Base-by-base conservation (phyloP, 2,113 vertebrate species). In the Dasypus novemcinctus region DNA sequence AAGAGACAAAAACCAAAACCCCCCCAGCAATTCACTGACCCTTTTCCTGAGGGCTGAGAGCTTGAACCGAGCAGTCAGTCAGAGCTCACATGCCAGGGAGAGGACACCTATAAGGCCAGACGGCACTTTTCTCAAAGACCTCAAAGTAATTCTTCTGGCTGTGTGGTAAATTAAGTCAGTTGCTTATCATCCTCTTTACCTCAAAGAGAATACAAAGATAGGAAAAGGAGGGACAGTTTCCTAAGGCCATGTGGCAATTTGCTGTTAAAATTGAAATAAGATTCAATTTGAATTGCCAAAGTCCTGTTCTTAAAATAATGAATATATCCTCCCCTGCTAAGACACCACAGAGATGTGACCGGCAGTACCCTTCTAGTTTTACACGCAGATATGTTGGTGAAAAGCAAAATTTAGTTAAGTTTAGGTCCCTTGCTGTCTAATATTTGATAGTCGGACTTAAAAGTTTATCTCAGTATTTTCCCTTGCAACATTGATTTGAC, bases 401-500 rank as follows among this genome's bases (percentile, higher is more conserved):
- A 52, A 54, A 85, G 76, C 49, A 43, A 79, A 68, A 12, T 57
- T 49, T 8, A 12, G 43, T 38, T 59, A 91, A 29, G 31, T 31
- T 88, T 66, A 66, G 33, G 25, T 86, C 7, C 38, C 91, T 46
- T 12, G 2, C 7, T 74, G 9, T 92, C 38, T 84, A 68, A 23
- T 54, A 59, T 41, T 88, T 75, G 21, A 17, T 78, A 68, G 38
- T 4, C 78, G 25, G 21, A 71, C 78, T 92, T 68, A 81, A 95
- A 95, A 43, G 25, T 54, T 75, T 83, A 49, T 46, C 18, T 18
- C 7, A 15, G 63, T 43, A 75, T 79, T 69, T 90, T 75, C 66
- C 86, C 95, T 79, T 68, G 33, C 90, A 91, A 87, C 85, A 93
- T 31, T 93, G 59, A 89, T 71, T 43, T 95, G 82, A 78, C 79